Conservation (phyloP, 2,113 vertebrate genomes). For the Coptodon rendalli region DNA sequence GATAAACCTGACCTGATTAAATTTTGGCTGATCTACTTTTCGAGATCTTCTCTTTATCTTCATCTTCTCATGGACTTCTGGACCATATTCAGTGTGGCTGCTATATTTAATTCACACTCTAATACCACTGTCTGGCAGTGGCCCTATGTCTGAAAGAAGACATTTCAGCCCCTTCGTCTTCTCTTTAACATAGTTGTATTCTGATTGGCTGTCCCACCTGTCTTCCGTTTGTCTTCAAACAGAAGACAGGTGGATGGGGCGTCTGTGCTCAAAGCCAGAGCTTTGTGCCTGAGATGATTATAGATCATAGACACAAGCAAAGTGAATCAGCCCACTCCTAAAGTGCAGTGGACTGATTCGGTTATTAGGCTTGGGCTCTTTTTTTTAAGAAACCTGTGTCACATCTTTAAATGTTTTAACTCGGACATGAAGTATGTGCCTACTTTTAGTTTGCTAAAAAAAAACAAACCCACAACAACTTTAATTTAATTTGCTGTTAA, state of each 20-base stretch:
- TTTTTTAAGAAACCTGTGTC: neutral
- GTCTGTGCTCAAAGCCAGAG: neutral
- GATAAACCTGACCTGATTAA: neutral
- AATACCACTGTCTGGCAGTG: neutral
- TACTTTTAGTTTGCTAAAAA: neutral
- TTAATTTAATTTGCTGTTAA: neutral
- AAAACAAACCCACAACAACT: neutral
- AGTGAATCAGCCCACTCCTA: neutral
- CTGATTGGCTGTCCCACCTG: neutral
- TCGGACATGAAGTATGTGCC: neutral
- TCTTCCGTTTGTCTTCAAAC: neutral
- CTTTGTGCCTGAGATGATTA: neutral
- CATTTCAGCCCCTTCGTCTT: neutral
- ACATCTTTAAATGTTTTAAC: neutral
- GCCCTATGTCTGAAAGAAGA: neutral
- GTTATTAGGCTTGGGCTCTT: neutral
- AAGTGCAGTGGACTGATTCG: neutral
- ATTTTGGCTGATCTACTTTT: neutral
- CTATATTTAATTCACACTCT: neutral
- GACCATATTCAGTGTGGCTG: neutral
- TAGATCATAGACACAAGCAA: neutral
- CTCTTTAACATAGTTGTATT: neutral
- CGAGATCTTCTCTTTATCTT: neutral
- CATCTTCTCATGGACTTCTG: neutral
- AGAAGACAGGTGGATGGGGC: neutral